Evolutionary conservation across 2,113 vertebrate genomes (phyloP), one percentile per base, ranked within the genome.

Genomic region (Oophaga pumilio): DNA sequence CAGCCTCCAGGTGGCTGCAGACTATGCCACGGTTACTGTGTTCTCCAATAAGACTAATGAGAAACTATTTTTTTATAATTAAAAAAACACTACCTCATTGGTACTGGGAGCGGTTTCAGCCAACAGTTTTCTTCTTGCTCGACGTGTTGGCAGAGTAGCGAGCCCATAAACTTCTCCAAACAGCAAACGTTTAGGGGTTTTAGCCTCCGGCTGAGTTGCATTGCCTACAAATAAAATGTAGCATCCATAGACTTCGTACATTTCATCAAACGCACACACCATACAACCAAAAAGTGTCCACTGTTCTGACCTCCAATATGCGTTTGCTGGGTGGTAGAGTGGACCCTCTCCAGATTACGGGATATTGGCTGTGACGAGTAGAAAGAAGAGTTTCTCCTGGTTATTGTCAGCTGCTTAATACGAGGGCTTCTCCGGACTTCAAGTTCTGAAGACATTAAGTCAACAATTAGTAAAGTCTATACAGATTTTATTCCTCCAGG

Each of bases 351-450:
- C 84, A 96, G 90, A 88, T 95, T 96, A 28, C 94, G 93, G 17
- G 96, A 96, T 78, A 91, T 93, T 13, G 93, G 91, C 62, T 96
- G 95, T 69, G 94, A 91, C 11, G 96, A 95, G 90, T 93, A 97
- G 90, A 97, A 97, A 49, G 91, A 92, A 73, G 96, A 98, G 90
- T 93, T 90, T 66, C 94, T 94, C 89, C 94, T 94, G 6, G 91
- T 92, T 68, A 97, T 56, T 12, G 90, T 88, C 28, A 95, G 88
- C 2, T 93, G 95, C 92, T 96, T 97, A 90, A 98, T 94, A 83
- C 97, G 95, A 52, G 98, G 97, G 74, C 97, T 99, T 89, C 97
- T 96, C 90, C 98, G 95, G 83, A 98, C 89, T 79, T 92, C 94
- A 93, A 88, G 57, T 59, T 94, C 92, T 93, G 84, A 92, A 91